Evolutionary conservation across 2,888 invertebrate genomes (phyloP), one percentile per base, ranked within the genome.

Genomic region (Rosalia funebris): DNA sequence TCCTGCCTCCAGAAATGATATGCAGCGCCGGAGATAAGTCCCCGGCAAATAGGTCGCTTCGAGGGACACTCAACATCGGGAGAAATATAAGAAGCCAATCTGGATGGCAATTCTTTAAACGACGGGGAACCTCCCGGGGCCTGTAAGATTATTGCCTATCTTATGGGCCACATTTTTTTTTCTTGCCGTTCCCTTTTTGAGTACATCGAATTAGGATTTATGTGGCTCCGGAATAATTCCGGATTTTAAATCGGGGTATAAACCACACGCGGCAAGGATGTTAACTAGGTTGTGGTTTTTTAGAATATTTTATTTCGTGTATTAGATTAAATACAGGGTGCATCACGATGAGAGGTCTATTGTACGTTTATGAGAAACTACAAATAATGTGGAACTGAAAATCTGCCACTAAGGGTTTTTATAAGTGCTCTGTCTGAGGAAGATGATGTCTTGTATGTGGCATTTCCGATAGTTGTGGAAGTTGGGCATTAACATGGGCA

Each of bases 81-180:
- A 15, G 14, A 55, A 64, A 50, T 61, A 64, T 60, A 58, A 63
- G 58, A 58, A 55, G 50, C 48, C 57, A 60, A 60, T 60, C 60
- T 54, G 52, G 60, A 58, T 57, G 58, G 58, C 58, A 55, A 59
- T 59, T 58, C 52, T 54, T 60, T 63, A 62, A 62, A 62, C 62
- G 64, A 57, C 64, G 50, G 46, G 41, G 45, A 55, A 48, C 59
- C 65, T 65, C 62, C 53, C 52, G 61, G 50, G 65, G 59, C 59
- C 45, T 59, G 65, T 65, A 56, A 52, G 56, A 59, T 57, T 59
- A 63, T 63, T 59, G 47, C 57, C 57, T 42, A 42, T 53, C 53
- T 53, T 42, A 42, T 32, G 53, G 42, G 16, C 32, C 53, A 41
- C 17, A 42, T 53, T 53, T 53, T 52, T 53, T 42, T 15, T n/a